phyloP scores from a whole-genome alignment of 2,797 vertebrate genomes.

The Gephyroberyx darwinii region DNA sequence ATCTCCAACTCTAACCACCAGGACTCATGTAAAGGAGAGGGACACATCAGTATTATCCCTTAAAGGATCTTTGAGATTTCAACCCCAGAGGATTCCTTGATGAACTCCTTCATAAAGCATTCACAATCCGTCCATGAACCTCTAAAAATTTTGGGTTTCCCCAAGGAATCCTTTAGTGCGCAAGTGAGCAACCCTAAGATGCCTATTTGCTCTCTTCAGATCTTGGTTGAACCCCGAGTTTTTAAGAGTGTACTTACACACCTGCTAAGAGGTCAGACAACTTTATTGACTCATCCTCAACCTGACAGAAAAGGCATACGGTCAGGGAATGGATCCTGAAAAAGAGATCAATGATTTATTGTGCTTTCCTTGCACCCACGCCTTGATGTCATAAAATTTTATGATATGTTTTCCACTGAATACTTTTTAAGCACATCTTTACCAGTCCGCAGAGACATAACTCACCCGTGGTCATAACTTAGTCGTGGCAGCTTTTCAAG shows the following conservation, averaged over 20 bases:
- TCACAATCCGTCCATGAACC: neutral
- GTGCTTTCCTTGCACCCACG: conserved; percentile 47
- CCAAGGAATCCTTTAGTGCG: no score
- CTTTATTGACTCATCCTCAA: conserved; percentile 34
- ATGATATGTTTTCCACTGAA: conserved; percentile 71
- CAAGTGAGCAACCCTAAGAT: no score
- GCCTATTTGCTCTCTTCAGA: neutral
- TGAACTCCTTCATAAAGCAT: conserved; percentile 7
- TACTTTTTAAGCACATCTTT: conserved; percentile 76
- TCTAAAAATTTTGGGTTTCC: no score
- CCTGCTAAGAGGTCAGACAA: conserved; percentile 39
- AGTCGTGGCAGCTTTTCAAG: conserved; percentile 53
- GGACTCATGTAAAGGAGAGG: no score
- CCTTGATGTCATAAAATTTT: conserved; percentile 70
- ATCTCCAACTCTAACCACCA: no score
- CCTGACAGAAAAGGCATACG: conserved; percentile 51
- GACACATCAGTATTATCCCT: no score
- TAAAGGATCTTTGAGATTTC: neutral
- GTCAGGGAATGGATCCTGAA: conserved; percentile 45
- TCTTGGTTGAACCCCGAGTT: neutral
- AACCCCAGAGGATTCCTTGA: no score
- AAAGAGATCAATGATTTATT: conserved; percentile 66
- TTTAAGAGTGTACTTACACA: conserved; percentile 16
- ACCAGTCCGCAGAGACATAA: conserved; percentile 69
- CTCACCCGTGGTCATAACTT: conserved; percentile 65